Percentiles rank a stretch among this genome's conserved stretches.
phyloP scores from a whole-genome alignment of 2,797 vertebrate genomes.

The Arrhamphus sclerolepis region DNA sequence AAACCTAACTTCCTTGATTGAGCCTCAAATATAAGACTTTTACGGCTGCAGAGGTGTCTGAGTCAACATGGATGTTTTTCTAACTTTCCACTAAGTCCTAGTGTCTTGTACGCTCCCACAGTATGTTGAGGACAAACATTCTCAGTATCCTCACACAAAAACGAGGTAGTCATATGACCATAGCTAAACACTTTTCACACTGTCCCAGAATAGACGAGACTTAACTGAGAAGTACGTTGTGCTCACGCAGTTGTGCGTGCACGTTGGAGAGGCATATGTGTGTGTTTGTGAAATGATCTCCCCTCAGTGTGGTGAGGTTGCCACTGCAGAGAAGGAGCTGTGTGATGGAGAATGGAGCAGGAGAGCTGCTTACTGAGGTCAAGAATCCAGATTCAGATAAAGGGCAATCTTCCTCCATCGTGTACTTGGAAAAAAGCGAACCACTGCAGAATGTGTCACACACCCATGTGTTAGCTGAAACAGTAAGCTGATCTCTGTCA shows the following conservation, averaged over 20 bases:
- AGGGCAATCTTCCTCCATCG: constrained; percentile 11
- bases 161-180: constrained; percentile 55
- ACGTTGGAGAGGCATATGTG: neutral
- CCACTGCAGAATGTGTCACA: constrained; percentile 17
- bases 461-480: constrained; percentile 15
- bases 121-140: constrained; percentile 14
- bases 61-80: neutral
- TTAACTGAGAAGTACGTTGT: constrained; percentile 55
- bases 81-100: constrained; percentile 1
- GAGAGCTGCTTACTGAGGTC: constrained; percentile 59
- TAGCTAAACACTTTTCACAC: constrained; percentile 51
- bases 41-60: neutral
- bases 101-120: constrained; percentile 2
- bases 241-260: constrained; percentile 26
- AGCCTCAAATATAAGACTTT: too few relatives aligned
- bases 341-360: constrained; percentile 39
- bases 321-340: constrained; percentile 37
- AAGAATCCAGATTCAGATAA: constrained; percentile 20
- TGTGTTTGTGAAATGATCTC: constrained; percentile 41
- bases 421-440: constrained; percentile 19
- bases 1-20: too few relatives aligned
- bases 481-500: constrained; percentile 24
- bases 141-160: constrained; percentile 26
- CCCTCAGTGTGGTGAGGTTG: constrained; percentile 33
- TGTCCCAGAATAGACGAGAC: constrained; percentile 57